Evolutionary conservation across 2,113 vertebrate species (phyloP).

Genomic region (Heptranchias perlo): DNA sequence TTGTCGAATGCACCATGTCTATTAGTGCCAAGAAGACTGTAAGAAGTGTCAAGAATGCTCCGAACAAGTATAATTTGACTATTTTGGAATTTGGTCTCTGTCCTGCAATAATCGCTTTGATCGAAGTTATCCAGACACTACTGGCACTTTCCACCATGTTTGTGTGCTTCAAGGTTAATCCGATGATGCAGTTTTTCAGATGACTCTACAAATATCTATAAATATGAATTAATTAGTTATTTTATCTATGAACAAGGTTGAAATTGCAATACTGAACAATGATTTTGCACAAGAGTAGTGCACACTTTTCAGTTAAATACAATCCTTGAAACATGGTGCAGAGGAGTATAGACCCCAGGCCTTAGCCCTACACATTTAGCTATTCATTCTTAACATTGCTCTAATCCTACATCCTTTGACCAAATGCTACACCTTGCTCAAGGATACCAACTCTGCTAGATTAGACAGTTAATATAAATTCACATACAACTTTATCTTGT

Average conservation of each 20-base stretch:
- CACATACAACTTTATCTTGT: not conserved
- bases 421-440: not conserved
- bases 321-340: not conserved
- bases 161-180: not conserved
- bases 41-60: slow-evolving; percentile 15
- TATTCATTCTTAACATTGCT: not conserved
- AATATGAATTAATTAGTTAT: not conserved
- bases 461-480: too few relatives aligned
- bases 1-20: not conserved
- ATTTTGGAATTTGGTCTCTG: slow-evolving; percentile 11
- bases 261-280: not conserved
- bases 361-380: not conserved
- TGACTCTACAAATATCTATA: not conserved
- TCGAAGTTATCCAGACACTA: not conserved
- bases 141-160: not conserved
- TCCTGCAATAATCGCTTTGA: not conserved
- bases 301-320: not conserved
- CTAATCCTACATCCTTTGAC: not conserved
- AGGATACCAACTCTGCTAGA: not conserved
- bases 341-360: not conserved
- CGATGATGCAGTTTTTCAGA: slow-evolving; percentile 14
- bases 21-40: slow-evolving; percentile 14
- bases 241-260: not conserved
- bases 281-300: not conserved
- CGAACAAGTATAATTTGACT: slow-evolving; percentile 24